Percentiles rank a stretch among this genome's conserved stretches.
These are phyloP conservation scores for Nephotettix cincticeps DNA, from an alignment of 1,140 invertebrate genomes.

Conservation along the genomic window DNA sequence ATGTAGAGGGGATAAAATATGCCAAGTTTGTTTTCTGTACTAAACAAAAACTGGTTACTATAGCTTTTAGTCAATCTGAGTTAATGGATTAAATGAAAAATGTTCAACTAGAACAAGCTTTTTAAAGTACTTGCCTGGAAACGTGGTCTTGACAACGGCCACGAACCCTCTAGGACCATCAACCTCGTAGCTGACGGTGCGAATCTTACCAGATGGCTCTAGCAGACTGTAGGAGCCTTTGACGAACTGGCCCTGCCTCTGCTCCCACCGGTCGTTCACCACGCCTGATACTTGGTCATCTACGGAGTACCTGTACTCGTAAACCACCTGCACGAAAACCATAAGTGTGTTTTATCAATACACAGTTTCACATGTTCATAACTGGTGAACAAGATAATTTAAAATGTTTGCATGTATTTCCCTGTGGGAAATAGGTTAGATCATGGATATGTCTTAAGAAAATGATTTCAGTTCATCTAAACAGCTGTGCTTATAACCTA, in stretches of 20 bases:
- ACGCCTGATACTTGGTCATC: slow-evolving; percentile 46
- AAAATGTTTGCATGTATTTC: no score
- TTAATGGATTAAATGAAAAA: no score
- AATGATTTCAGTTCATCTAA: no score
- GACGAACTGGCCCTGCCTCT: slow-evolving; percentile 47
- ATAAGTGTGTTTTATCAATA: not conserved
- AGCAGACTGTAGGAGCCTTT: slow-evolving; percentile 51
- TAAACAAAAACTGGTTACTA: no score
- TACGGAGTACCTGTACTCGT: slow-evolving; percentile 52
- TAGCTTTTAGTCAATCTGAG: no score
- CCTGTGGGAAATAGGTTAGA: no score
- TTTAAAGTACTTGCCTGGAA: slow-evolving; percentile 43
- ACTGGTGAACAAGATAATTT: not conserved
- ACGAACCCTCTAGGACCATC: slow-evolving; percentile 50
- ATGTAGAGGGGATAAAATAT: no score
- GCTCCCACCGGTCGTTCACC: slow-evolving; percentile 51
- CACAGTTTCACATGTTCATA: not conserved
- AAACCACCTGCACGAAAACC: slow-evolving; percentile 47
- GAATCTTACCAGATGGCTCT: slow-evolving; percentile 50
- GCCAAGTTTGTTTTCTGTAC: no score
- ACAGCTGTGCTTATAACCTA: no score
- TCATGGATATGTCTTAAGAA: no score
- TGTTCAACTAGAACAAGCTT: no score
- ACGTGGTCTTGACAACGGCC: slow-evolving; percentile 48
- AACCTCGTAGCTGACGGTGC: slow-evolving; percentile 52